Percentiles rank a stretch among this genome's conserved stretches.
Evolutionary conservation across 2,888 invertebrate genomes (phyloP).

Genomic region (Liposcelis brunnea): DNA sequence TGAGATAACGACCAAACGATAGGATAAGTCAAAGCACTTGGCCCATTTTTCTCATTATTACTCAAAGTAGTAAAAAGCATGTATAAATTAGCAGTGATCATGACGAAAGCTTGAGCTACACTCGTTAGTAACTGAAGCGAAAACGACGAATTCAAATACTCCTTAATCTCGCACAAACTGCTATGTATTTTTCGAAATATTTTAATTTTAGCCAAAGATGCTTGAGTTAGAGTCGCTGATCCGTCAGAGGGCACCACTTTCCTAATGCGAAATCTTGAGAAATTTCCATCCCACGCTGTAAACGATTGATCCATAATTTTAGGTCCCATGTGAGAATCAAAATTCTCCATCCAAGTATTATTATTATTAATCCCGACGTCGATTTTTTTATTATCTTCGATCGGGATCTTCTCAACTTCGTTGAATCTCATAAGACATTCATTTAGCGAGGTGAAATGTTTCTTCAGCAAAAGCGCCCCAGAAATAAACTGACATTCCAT

Average conservation of each 20-base stretch:
- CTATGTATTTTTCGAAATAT: constrained; percentile 5
- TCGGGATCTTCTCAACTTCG: background rate
- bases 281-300: constrained; percentile 4
- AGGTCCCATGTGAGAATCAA: constrained; percentile 4
- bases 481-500: constrained; percentile 4
- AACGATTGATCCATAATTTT: constrained; percentile 1
- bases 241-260: background rate
- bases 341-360: background rate
- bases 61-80: constrained; percentile 1
- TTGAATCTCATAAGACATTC: background rate
- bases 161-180: constrained; percentile 5
- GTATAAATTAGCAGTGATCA: constrained; percentile 2
- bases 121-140: constrained; percentile 5
- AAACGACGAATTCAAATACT: constrained; percentile 1
- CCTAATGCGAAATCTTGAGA: background rate
- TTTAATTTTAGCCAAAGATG: no score
- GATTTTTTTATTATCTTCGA: background rate
- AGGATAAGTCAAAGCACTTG: background rate
- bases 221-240: no score
- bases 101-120: constrained; percentile 5
- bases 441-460: constrained; percentile 4
- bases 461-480: constrained; percentile 1
- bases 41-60: background rate
- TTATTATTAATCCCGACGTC: background rate
- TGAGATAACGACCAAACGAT: constrained; percentile 3